Percentiles rank a stretch among this genome's conserved stretches.
Conservation (phyloP, 1,140 invertebrate species). For the Camponotus floridanus region DNA sequence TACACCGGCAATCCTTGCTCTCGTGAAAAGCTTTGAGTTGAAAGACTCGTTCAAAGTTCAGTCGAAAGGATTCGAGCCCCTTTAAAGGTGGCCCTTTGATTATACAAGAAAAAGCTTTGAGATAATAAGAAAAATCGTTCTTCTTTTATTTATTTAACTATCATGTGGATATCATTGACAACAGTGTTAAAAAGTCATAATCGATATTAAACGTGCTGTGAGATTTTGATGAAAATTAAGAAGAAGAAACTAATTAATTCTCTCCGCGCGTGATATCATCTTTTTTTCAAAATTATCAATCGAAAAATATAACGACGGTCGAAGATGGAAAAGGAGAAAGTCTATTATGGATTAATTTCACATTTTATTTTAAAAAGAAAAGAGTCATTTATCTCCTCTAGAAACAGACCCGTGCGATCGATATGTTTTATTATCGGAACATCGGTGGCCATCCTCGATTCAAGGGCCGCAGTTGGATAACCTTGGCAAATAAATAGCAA, state of each 20-base stretch:
- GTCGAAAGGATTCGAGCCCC: neutral
- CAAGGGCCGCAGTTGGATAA: neutral
- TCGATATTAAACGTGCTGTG: neutral
- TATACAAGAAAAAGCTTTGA: neutral
- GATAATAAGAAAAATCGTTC: too few species aligned
- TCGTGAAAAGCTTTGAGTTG: neutral
- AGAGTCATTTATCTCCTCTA: neutral
- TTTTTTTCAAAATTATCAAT: neutral
- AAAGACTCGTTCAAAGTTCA: slow-evolving; percentile 31
- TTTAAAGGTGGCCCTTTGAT: neutral
- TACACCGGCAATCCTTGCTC: neutral
- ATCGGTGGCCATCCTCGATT: neutral
- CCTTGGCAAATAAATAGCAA: slow-evolving; percentile 31
- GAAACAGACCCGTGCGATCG: neutral
- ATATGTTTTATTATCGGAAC: slow-evolving; percentile 39
- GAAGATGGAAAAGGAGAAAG: neutral
- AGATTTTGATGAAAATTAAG: neutral
- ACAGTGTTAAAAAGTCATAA: neutral
- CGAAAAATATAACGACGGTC: neutral
- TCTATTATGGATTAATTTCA: neutral
- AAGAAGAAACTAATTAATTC: neutral
- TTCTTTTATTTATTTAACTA: slow-evolving; percentile 14
- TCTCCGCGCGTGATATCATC: neutral
- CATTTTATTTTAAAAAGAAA: neutral
- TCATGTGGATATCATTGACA: too few species aligned